Conservation (phyloP, 2,797 vertebrate genomes). For the Pangasius krempfi region DNA sequence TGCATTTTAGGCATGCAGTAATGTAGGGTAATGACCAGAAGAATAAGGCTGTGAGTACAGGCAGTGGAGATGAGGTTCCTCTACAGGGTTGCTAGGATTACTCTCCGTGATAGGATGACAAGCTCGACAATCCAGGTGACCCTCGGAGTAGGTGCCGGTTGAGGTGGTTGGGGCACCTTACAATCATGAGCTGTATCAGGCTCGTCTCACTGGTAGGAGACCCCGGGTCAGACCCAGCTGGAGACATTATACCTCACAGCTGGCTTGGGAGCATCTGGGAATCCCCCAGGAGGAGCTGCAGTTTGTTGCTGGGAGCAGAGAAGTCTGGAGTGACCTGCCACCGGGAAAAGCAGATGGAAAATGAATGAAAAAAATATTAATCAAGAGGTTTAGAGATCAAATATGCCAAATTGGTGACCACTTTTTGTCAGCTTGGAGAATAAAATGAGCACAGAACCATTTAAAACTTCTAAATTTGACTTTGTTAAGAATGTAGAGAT, state of each 20-base stretch:
- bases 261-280: neutral
- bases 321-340: neutral
- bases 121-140: neutral
- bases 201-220: neutral
- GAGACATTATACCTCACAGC: neutral
- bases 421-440: neutral
- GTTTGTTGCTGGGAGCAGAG: neutral
- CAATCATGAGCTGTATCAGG: neutral
- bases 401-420: neutral
- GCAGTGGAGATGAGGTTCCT: neutral
- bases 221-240: neutral
- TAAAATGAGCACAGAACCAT: neutral
- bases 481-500: too few relatives aligned
- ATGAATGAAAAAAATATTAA: neutral
- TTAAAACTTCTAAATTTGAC: too few relatives aligned
- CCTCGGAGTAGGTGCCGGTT: neutral
- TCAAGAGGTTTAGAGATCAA: neutral
- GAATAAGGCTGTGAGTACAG: neutral
- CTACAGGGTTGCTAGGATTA: neutral
- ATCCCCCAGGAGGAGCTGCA: neutral
- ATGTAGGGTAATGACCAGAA: neutral
- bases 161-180: neutral
- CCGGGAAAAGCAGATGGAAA: neutral
- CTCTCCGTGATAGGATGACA: neutral
- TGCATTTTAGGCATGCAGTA: neutral